Evolutionary conservation across 2,797 vertebrate species (phyloP), one percentile per base, ranked within the genome.

Genomic region (Epinephelus awoara): DNA sequence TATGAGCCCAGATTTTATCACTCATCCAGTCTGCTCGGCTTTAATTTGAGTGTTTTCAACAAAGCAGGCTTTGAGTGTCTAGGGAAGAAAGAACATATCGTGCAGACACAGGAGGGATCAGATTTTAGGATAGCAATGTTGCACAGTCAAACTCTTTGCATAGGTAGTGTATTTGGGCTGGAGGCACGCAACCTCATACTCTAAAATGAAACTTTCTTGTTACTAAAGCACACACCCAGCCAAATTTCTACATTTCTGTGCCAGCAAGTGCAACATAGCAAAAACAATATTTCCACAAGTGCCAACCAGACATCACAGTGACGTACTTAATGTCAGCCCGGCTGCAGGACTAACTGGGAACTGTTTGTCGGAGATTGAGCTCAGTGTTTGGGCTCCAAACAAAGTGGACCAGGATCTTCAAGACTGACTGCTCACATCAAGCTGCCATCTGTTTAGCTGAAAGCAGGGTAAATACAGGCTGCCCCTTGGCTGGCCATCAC

Each of bases 351-450:
- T 63, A 56, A 65, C 3, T 9, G 2, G 42, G 49, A 80, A 52
- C 56, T 70, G 69, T 46, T 23, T 52, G 62, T 79, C 51, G 63
- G 56, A 72, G 51, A 68, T 34, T 70, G 42, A 59, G 40, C 62
- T 67, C 12, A 44, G 54, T 94, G 87, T 94, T 94, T 93, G 61
- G 77, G 75, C 58, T 91, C 44, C 57, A 93, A 94, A 93, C 91
- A 92, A 66, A 83, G 79, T 19, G 49, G 34, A 66, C 52, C 79
- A 75, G 74, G 69, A 80, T 84, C 63, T 51, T 71, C 40, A 14
- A 47, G 69, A 47, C 46, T 27, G 25, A 67, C 7, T 4, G 79
- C 76, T 84, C 82, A 78, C 27, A 40, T 80, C 83, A 87, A 40
- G 40, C 78, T 55, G 46, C 63, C 86, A 67, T 75, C 72, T 91